Percentiles rank a stretch among this genome's conserved stretches.
Conservation (phyloP, 2,797 vertebrate genomes). For the Neostethus bicornis region DNA sequence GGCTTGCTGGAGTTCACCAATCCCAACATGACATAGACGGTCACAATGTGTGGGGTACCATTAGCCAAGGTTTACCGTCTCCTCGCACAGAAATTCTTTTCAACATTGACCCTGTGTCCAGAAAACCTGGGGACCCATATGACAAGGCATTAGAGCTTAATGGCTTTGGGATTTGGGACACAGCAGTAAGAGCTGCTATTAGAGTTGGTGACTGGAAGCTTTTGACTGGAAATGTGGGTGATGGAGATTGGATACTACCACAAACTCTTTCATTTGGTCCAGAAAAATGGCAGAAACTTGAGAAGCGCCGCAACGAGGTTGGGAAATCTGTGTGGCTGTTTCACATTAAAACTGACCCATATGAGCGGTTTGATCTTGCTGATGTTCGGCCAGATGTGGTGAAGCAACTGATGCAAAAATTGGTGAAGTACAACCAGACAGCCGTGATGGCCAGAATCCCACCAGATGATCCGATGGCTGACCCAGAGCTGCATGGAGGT, state of each 20-base stretch:
- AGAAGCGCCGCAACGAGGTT: slow-evolving; percentile 79
- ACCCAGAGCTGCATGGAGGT: slow-evolving; percentile 89
- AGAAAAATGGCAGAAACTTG: slow-evolving; percentile 84
- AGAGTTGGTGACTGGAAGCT: slow-evolving; percentile 92
- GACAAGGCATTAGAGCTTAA: slow-evolving; percentile 77
- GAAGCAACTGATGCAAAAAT: slow-evolving; percentile 83
- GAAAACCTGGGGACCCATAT: slow-evolving; percentile 83
- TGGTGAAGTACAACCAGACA: slow-evolving; percentile 89
- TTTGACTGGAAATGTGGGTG: slow-evolving; percentile 90
- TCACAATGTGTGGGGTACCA: slow-evolving; percentile 89
- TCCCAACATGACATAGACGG: slow-evolving; percentile 83
- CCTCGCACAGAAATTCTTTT: slow-evolving; percentile 92
- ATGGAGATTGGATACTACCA: slow-evolving; percentile 91
- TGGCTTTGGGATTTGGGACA: slow-evolving; percentile 95
- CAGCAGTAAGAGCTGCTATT: slow-evolving; percentile 89
- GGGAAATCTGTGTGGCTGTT: slow-evolving; percentile 93
- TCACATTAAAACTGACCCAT: slow-evolving; percentile 89
- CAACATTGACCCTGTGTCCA: slow-evolving; percentile 94
- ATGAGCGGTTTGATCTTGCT: slow-evolving; percentile 89
- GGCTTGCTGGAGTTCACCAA: slow-evolving; percentile 81
- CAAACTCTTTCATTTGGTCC: slow-evolving; percentile 83
- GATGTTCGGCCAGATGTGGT: slow-evolving; percentile 84
- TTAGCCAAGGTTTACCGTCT: slow-evolving; percentile 86
- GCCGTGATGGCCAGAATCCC: slow-evolving; percentile 88
- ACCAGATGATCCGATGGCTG: slow-evolving; percentile 89